A percentile compares a stretch with the other conserved stretches of the same genome.
Conservation (phyloP, 2,888 invertebrate species). For the Nemurella pictetii region DNA sequence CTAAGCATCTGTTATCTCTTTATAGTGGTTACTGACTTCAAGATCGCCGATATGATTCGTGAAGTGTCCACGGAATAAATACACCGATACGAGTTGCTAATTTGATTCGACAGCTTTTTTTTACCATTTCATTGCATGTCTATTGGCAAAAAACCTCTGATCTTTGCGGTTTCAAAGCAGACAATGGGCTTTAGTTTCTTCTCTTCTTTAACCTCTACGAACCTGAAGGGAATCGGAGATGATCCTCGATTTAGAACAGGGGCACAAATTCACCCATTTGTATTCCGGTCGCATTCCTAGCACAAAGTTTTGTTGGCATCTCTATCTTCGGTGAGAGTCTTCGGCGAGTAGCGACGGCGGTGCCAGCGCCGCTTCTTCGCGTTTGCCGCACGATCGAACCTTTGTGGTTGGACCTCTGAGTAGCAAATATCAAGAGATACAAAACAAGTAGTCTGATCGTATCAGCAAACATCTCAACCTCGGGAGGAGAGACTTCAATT, state of each 20-base stretch:
- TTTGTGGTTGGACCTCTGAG: slow-evolving; percentile 16
- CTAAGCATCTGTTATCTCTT: no score
- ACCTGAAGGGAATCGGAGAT: slow-evolving; percentile 38
- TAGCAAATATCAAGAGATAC: slow-evolving; percentile 27
- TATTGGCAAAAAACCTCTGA: slow-evolving; percentile 7
- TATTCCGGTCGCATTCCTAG: slow-evolving; percentile 35
- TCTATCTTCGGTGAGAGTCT: slow-evolving; percentile 8
- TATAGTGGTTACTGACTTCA: no score
- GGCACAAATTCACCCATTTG: slow-evolving; percentile 35
- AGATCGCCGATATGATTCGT: no score
- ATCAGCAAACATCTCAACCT: slow-evolving; percentile 5
- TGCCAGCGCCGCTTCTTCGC: not conserved
- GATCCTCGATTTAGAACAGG: slow-evolving; percentile 38
- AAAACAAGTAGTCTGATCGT: slow-evolving; percentile 12
- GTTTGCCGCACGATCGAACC: slow-evolving; percentile 11
- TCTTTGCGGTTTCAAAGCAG: slow-evolving; percentile 13
- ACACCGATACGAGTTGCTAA: not conserved
- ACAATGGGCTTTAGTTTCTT: slow-evolving; percentile 24
- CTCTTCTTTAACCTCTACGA: slow-evolving; percentile 32
- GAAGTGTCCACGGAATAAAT: no score
- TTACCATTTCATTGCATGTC: not conserved
- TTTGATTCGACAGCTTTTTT: not conserved
- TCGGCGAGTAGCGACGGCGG: not conserved
- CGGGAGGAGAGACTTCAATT: slow-evolving; percentile 16
- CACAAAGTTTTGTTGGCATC: slow-evolving; percentile 34